Evolutionary conservation across 2,113 vertebrate species (phyloP).

Genomic region (Nipponia nippon): DNA sequence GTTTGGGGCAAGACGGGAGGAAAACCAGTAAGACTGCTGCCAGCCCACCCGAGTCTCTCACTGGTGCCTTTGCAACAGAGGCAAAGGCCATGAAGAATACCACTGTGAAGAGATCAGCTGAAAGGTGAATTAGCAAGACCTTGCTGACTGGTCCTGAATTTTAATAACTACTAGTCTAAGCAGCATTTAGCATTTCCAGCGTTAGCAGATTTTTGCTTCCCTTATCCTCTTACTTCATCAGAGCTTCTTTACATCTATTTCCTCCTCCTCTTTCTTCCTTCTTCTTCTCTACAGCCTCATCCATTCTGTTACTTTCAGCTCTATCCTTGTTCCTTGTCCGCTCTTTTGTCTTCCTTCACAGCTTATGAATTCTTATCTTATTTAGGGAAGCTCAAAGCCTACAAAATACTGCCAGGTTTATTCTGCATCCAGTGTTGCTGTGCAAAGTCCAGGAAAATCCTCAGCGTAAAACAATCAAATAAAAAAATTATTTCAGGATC

Average conservation of each 20-base stretch:
- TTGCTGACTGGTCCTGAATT: neutral
- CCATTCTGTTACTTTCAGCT: neutral
- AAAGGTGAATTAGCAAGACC: neutral
- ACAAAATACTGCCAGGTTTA: neutral
- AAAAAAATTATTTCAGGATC: neutral
- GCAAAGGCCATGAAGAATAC: neutral
- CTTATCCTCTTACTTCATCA: neutral
- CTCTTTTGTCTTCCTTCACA: neutral
- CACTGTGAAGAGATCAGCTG: neutral
- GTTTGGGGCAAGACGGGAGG: neutral
- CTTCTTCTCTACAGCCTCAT: neutral
- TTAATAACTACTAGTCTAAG: neutral
- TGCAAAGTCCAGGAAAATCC: neutral
- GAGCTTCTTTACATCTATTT: neutral
- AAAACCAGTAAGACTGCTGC: neutral
- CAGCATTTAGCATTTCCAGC: neutral
- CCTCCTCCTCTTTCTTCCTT: neutral
- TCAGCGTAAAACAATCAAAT: neutral
- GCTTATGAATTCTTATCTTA: neutral
- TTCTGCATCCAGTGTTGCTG: neutral
- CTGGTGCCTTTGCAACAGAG: neutral
- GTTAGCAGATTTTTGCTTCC: neutral
- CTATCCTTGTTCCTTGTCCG: neutral
- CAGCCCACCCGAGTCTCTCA: neutral
- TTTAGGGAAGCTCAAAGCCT: neutral